These are phyloP conservation scores for cattle (Bos taurus) DNA, from an alignment of 2,113 vertebrate genomes.

Conservation along the genomic window DNA sequence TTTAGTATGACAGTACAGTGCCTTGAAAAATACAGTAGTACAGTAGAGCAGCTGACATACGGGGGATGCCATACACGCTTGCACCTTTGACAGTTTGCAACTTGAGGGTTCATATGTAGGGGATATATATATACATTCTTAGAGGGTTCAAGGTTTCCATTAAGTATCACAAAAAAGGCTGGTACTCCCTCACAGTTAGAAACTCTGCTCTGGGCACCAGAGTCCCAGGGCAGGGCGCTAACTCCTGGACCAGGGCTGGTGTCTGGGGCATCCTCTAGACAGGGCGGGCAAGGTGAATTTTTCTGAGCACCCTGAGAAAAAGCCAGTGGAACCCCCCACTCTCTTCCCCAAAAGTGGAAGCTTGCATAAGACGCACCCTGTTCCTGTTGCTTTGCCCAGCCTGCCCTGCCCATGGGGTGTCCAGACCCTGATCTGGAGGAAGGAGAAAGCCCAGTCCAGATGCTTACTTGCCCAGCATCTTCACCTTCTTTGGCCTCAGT, in stretches of 20 bases:
- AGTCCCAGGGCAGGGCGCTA: neutral
- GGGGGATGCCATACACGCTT: neutral
- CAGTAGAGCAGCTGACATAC: neutral
- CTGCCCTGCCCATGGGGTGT: neutral
- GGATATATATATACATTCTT: neutral
- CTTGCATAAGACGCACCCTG: neutral
- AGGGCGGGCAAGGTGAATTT: neutral
- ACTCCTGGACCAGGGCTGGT: neutral
- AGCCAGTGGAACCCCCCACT: neutral
- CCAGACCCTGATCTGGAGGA: neutral
- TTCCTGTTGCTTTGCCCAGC: neutral
- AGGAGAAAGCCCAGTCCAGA: neutral
- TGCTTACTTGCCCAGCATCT: neutral
- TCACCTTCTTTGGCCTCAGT: neutral
- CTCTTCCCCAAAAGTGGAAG: neutral
- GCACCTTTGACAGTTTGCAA: neutral
- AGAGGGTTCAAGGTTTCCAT: neutral
- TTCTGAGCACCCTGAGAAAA: neutral
- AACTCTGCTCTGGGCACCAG: neutral
- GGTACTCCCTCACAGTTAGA: neutral
- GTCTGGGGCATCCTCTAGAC: neutral
- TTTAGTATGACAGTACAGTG: neutral
- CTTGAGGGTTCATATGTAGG: neutral
- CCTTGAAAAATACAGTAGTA: neutral
- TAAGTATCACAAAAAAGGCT: neutral